These are phyloP conservation scores for Dasysyrphus albostriatus DNA, from an alignment of 2,888 invertebrate genomes.

Conservation along the genomic window DNA sequence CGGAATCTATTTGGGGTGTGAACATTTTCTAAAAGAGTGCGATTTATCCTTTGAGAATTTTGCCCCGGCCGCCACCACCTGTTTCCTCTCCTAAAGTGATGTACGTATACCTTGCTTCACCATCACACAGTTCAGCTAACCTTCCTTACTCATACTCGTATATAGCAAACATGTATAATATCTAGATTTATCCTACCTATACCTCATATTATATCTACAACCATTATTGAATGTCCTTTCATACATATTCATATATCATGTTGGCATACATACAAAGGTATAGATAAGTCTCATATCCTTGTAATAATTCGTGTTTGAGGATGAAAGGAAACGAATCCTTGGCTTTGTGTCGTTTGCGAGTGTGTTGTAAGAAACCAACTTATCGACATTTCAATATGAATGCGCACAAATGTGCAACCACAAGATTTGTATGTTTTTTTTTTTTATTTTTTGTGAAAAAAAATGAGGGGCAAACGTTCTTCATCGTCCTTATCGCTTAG, in stretches of 20 bases:
- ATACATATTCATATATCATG: slow-evolving; percentile 23
- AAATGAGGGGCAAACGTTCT: slow-evolving; percentile 27
- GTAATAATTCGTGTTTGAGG: slow-evolving; percentile 54
- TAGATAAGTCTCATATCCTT: slow-evolving; percentile 66
- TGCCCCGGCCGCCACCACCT: neutral
- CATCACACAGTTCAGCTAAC: slow-evolving; percentile 5
- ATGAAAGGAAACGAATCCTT: slow-evolving; percentile 43
- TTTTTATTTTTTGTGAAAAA: neutral
- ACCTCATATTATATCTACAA: neutral
- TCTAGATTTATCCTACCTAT: neutral
- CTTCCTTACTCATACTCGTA: neutral
- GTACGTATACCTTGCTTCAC: neutral
- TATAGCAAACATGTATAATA: neutral
- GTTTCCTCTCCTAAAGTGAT: neutral
- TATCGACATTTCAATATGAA: slow-evolving; percentile 73
- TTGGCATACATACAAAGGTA: neutral
- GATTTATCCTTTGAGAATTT: slow-evolving; percentile 71
- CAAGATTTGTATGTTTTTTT: slow-evolving; percentile 51
- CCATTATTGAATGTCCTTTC: slow-evolving; percentile 64
- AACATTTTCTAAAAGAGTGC: slow-evolving; percentile 67
- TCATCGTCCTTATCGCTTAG: slow-evolving; percentile 56
- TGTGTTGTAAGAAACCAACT: slow-evolving; percentile 56
- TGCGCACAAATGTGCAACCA: slow-evolving; percentile 74
- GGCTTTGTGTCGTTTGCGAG: slow-evolving; percentile 26
- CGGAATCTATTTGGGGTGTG: slow-evolving; percentile 73